phyloP scores from a whole-genome alignment of 2,888 invertebrate species.

The Mechanitis messenoides region DNA sequence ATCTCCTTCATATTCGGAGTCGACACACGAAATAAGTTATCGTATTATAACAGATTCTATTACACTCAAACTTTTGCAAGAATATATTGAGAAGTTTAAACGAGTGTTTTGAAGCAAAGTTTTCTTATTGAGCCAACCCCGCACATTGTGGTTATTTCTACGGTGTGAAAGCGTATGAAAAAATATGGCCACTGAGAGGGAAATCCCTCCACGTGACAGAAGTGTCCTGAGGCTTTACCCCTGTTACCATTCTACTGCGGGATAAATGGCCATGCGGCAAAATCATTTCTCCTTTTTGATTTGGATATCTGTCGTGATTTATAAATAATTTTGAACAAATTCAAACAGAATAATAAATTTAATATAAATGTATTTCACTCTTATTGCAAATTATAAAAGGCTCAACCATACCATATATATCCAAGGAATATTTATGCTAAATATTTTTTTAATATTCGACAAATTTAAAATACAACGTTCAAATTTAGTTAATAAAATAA shows the following conservation, averaged over 20 bases:
- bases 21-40: constrained; percentile 4
- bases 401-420: not conserved
- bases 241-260: constrained; percentile 40
- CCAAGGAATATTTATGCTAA: no score
- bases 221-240: constrained; percentile 51
- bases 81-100: constrained; percentile 8
- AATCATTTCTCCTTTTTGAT: constrained; percentile 28
- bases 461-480: constrained; percentile 21
- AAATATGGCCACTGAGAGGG: constrained; percentile 47
- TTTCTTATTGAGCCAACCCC: constrained; percentile 6
- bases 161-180: constrained; percentile 68
- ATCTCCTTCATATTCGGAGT: constrained; percentile 5
- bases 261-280: constrained; percentile 49
- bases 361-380: no score
- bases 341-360: no score
- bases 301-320: constrained; percentile 24
- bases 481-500: constrained; percentile 24
- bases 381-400: not conserved
- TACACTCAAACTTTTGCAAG: constrained; percentile 5
- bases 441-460: constrained; percentile 4
- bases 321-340: constrained; percentile 13
- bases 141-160: constrained; percentile 31
- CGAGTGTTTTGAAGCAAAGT: constrained; percentile 11
- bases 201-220: constrained; percentile 54
- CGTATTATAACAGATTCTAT: constrained; percentile 5